Percentiles rank a stretch among this genome's conserved stretches.
phyloP scores from a whole-genome alignment of 1,140 invertebrate species.

The Lepidurus apus region DNA sequence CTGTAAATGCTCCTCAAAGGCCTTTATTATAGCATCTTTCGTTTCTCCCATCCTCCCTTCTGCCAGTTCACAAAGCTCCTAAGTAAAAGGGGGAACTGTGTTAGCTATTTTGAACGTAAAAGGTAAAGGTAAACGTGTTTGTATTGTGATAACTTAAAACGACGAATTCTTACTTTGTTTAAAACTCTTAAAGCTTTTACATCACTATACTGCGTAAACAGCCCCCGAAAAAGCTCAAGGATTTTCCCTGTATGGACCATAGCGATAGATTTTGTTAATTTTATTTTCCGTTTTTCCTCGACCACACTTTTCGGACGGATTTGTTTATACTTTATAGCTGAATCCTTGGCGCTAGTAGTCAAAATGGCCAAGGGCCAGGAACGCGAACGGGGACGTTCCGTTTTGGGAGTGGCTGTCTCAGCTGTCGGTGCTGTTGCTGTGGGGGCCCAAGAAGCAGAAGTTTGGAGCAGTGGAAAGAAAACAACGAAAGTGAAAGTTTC shows the following conservation, averaged over 20 bases:
- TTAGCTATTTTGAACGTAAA: neutral
- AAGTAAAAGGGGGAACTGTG: neutral
- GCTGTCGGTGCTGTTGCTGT: slow-evolving; percentile 17
- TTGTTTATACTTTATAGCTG: neutral
- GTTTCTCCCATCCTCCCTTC: neutral
- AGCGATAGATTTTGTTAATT: neutral
- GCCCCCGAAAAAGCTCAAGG: neutral
- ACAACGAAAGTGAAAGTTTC: slow-evolving; percentile 8
- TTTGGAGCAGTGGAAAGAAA: slow-evolving; percentile 6
- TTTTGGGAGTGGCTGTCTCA: slow-evolving; percentile 18
- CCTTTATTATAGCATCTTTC: neutral
- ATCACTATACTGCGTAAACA: neutral
- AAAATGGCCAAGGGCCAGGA: neutral
- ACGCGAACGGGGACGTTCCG: slow-evolving; percentile 5
- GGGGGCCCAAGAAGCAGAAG: slow-evolving; percentile 1
- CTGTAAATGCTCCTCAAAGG: neutral
- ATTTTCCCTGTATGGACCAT: neutral
- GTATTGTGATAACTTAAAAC: neutral
- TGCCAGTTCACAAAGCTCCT: neutral
- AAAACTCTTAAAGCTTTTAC: neutral
- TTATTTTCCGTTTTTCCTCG: neutral
- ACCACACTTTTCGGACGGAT: neutral
- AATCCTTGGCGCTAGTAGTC: neutral
- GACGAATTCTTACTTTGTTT: neutral
- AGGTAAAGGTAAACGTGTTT: no score